These are phyloP conservation scores for Dicyrtoma fusca DNA, from an alignment of 2,888 invertebrate species.

Conservation along the genomic window DNA sequence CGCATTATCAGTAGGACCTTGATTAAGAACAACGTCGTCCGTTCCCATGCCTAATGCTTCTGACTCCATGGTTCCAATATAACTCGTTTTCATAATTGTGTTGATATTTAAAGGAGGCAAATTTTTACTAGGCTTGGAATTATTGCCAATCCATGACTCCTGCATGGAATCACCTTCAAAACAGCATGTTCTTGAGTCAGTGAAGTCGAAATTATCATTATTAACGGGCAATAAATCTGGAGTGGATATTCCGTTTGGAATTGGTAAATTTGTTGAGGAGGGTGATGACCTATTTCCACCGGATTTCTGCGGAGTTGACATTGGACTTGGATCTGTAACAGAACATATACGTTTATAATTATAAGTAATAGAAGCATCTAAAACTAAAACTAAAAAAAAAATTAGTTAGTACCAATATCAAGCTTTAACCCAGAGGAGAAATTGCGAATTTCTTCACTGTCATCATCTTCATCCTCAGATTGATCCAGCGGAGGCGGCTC, in stretches of 20 bases:
- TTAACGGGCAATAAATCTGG: too few relatives aligned
- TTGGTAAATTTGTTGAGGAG: neutral
- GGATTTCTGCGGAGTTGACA: slow-evolving; percentile 42
- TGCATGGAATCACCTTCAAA: too few relatives aligned
- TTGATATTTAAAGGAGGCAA: neutral
- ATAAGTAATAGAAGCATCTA: too few relatives aligned
- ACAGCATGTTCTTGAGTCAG: too few relatives aligned
- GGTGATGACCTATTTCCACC: slow-evolving; percentile 18
- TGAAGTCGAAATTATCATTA: too few relatives aligned
- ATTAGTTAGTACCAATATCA: slow-evolving; percentile 48
- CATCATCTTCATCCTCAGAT: slow-evolving; percentile 51
- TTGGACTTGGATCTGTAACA: slow-evolving; percentile 43
- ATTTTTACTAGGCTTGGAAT: neutral
- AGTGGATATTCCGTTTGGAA: neutral
- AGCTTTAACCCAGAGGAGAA: slow-evolving; percentile 48
- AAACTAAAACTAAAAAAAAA: too few relatives aligned
- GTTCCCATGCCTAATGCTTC: too few relatives aligned
- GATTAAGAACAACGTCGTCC: neutral
- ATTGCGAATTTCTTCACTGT: slow-evolving; percentile 46
- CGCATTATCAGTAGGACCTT: neutral
- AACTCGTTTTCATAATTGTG: slow-evolving; percentile 25
- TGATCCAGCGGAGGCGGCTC: slow-evolving; percentile 51
- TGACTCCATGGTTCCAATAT: slow-evolving; percentile 19
- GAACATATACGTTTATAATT: slow-evolving; percentile 2
- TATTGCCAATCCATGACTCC: neutral